These are phyloP conservation scores for Bucorvus abyssinicus DNA, from an alignment of 2,797 vertebrate species.

Conservation along the genomic window DNA sequence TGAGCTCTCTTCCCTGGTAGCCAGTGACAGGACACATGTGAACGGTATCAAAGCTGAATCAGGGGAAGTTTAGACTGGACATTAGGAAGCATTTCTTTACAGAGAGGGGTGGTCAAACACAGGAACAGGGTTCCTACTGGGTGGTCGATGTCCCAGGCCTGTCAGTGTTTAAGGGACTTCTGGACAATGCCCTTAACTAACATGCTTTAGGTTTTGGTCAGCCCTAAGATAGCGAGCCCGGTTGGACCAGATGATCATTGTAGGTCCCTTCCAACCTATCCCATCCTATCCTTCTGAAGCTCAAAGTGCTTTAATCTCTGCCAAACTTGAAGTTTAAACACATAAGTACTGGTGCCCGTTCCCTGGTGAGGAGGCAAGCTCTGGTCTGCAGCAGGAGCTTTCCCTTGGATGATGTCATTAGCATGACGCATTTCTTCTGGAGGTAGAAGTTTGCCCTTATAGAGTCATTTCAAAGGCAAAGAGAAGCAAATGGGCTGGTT, in stretches of 20 bases:
- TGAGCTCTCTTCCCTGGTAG: too few relatives aligned
- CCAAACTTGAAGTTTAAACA: background rate
- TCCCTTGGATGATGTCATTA: background rate
- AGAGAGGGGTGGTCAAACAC: too few relatives aligned
- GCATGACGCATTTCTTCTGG: background rate
- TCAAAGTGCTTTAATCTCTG: background rate
- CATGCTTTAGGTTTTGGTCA: background rate
- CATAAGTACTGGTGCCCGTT: background rate
- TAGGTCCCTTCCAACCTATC: background rate
- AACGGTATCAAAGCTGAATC: background rate
- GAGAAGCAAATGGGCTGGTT: background rate
- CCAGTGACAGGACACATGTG: too few relatives aligned
- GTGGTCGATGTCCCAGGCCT: too few relatives aligned
- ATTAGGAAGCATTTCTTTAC: background rate
- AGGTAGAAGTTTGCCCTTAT: background rate
- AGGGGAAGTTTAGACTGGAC: background rate
- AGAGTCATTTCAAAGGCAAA: background rate
- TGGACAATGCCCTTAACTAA: background rate
- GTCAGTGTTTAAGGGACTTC: background rate
- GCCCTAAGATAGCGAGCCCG: background rate
- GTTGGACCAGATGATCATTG: rapidly evolving
- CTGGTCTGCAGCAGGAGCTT: background rate
- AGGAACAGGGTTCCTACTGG: too few relatives aligned
- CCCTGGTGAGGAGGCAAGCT: background rate
- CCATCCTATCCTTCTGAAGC: background rate